phyloP scores from a whole-genome alignment of 2,113 vertebrate genomes.

The Macquaria australasica region DNA sequence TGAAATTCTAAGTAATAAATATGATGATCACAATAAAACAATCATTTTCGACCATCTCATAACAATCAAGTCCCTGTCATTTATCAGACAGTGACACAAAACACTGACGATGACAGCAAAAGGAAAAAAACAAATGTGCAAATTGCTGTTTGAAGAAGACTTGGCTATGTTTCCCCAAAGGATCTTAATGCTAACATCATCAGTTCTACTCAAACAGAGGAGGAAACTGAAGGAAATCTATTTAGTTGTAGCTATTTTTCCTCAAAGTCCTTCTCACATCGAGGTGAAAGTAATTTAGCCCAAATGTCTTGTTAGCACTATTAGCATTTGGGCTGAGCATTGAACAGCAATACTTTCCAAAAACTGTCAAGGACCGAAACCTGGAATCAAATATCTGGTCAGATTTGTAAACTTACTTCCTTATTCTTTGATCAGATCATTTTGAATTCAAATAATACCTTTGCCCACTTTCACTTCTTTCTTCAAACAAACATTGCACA shows the following conservation, averaged over 20 bases:
- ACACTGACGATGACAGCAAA: conserved; percentile 34
- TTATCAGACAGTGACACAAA: conserved; percentile 7
- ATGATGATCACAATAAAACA: conserved; percentile 9
- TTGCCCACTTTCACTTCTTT: background rate
- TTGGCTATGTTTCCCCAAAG: conserved; percentile 1
- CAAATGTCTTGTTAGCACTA: background rate
- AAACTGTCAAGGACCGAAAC: background rate
- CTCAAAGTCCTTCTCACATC: background rate
- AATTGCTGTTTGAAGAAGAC: conserved; percentile 59
- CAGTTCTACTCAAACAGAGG: background rate
- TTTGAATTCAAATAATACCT: background rate
- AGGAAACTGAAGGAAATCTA: background rate
- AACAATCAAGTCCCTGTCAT: conserved; percentile 26
- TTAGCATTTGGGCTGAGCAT: background rate
- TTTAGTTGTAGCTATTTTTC: background rate
- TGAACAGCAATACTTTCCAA: background rate
- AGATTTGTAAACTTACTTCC: background rate
- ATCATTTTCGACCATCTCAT: conserved; percentile 9
- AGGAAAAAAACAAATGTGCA: conserved; percentile 69
- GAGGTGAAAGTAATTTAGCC: background rate
- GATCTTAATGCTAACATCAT: conserved; percentile 17
- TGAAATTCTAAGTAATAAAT: conserved; percentile 41
- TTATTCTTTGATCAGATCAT: background rate
- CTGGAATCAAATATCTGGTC: background rate
- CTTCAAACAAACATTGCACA: background rate